Conservation (phyloP, 2,113 vertebrate species). For the Eonycteris spelaea region DNA sequence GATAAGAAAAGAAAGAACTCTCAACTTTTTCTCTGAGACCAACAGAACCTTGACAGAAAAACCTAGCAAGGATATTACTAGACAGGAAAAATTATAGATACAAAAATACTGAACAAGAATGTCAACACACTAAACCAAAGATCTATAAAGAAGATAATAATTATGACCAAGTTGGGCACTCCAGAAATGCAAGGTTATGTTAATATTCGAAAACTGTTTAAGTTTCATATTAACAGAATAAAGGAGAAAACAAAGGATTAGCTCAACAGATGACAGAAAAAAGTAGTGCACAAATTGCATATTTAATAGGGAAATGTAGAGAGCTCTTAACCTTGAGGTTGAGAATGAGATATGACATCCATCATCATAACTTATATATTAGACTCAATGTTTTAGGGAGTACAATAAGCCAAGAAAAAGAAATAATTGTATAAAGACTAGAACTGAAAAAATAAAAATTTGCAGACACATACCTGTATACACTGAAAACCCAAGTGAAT, state of each 20-base stretch:
- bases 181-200: neutral
- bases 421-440: neutral
- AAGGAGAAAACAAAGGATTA: neutral
- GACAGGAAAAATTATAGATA: neutral
- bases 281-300: neutral
- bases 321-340: neutral
- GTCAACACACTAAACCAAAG: neutral
- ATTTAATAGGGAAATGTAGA: neutral
- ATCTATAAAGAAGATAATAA: neutral
- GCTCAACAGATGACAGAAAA: neutral
- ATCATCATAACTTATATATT: neutral
- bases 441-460: neutral
- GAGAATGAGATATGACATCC: neutral
- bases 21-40: neutral
- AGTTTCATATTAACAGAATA: neutral
- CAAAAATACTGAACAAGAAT: neutral
- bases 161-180: neutral
- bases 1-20: neutral
- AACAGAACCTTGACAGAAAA: neutral
- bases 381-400: neutral
- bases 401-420: neutral
- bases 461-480: neutral
- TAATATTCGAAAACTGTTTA: neutral
- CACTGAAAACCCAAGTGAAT: neutral
- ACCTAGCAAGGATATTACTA: neutral